phyloP scores from a whole-genome alignment of 2,888 invertebrate species.

The Ceratothoa steindachneri region DNA sequence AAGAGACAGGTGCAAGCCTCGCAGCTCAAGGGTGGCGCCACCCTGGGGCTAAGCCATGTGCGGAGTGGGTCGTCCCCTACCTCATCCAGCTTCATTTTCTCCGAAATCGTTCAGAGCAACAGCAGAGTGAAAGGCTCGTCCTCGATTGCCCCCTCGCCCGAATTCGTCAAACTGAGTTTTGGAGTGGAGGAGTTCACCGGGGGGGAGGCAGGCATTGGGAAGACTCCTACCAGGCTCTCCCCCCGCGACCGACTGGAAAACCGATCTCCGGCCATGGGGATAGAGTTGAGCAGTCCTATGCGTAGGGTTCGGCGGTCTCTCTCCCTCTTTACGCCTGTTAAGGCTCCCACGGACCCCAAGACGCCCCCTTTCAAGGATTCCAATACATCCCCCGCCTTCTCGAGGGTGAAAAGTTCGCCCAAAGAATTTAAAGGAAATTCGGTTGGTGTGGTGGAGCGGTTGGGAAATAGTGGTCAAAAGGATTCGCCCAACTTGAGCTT shows the following conservation, averaged over 20 bases:
- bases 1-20: slow-evolving; percentile 31
- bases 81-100: slow-evolving; percentile 34
- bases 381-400: background rate
- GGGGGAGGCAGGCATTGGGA: too few species aligned
- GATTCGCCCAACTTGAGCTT: background rate
- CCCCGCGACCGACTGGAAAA: background rate
- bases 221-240: too few species aligned
- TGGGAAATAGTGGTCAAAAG: too few species aligned
- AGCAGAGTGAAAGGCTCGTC: background rate
- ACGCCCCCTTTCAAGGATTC: background rate
- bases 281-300: slow-evolving; percentile 15
- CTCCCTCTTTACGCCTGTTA: slow-evolving; percentile 25
- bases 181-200: background rate
- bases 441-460: too few species aligned
- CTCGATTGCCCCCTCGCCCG: background rate
- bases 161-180: background rate
- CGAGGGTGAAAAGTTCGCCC: too few species aligned
- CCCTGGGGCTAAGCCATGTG: background rate
- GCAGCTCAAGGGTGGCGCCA: slow-evolving; percentile 21
- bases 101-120: slow-evolving; percentile 25
- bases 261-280: background rate
- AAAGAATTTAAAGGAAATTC: background rate
- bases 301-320: slow-evolving; percentile 16
- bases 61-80: background rate
- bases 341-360: background rate